A percentile compares a stretch with the other conserved stretches of the same genome.
Evolutionary conservation across 37 sponge, comb jelly and placozoan genomes (phyloP).

Genomic region (Amphimedon queenslandica): DNA sequence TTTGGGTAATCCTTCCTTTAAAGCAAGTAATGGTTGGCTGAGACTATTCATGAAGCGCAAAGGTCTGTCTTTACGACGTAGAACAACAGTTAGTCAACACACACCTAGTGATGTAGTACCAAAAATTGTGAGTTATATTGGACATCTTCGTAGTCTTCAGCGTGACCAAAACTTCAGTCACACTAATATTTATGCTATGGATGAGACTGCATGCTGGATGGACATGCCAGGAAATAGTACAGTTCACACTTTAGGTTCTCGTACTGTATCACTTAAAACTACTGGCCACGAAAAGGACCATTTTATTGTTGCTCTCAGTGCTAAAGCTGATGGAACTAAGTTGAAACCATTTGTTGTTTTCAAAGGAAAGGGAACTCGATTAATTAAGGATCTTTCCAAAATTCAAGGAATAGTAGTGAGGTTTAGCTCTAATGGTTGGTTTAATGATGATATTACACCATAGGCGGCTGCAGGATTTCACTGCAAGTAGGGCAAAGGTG

Average conservation of each 20-base stretch:
- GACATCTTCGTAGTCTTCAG: conserved; percentile 6
- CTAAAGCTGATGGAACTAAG: conserved; percentile 50
- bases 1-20: neutral
- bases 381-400: no score
- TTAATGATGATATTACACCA: no score
- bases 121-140: conserved; percentile 28
- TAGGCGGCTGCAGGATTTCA: no score
- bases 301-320: conserved; percentile 43
- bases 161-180: conserved; percentile 46
- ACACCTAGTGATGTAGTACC: conserved; percentile 18
- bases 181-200: no score
- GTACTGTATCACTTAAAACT: conserved; percentile 26
- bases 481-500: no score
- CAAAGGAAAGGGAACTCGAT: no score
- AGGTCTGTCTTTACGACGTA: conserved; percentile 25
- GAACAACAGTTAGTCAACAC: conserved; percentile 27
- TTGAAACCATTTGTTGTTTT: no score
- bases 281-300: conserved; percentile 46
- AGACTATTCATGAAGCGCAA: neutral
- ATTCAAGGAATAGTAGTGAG: no score
- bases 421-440: no score
- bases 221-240: conserved; percentile 43
- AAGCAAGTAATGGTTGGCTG: conserved; percentile 26
- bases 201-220: no score
- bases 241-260: conserved; percentile 5